Base-by-base conservation (phyloP, 2,797 vertebrate genomes). In the Neosalanx taihuensis region DNA sequence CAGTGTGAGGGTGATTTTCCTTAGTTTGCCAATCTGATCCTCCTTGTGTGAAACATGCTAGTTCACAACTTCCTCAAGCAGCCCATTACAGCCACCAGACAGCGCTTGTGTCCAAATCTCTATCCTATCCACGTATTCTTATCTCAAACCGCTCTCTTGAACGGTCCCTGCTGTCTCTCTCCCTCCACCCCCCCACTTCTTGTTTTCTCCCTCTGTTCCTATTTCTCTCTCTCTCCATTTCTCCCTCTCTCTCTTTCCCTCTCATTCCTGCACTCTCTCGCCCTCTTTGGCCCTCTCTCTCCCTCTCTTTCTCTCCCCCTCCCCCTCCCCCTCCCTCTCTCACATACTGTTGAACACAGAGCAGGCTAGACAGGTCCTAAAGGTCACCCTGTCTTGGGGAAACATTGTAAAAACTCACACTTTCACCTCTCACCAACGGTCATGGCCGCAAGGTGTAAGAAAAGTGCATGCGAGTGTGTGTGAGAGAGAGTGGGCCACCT, bases 311-410 rank as follows among this genome's bases (percentile, higher is more conserved):
- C 56, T 59, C 30, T 59, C 29, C 67, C 41, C 61, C 72, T 46
- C 29, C 67, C 41, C 61, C 72, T 46, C 23, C 23, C 23, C 23
- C 26, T 41, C 37, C 12, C 30, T 59, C 23, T 37, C 30, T 71
- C 6, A 56, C 63, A 57, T 49, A 59, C 56, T 15, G n/a, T 9
- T 35, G 31, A 37, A 41, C 26, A 57, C 1, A 17, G 7, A 23
- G n/a, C 41, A 26, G 18, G 70, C 23, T 30, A 70, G 72, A 76
- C 71, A 76, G 77, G 67, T 76, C 73, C 60, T 41, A 87, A 87
- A 89, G 85, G 84, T 85, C 80, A 78, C 13, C 49, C 71, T 79
- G 79, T 88, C 84, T 82, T 74, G 64, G 57, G 71, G 64, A 73
- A 76, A 76, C 76, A 62, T 72, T 69, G 3, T 73, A 37, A 68